A percentile compares a stretch with the other conserved stretches of the same genome.
Conservation (phyloP, 2,797 vertebrate species). For the Coracias cyanogaster region DNA sequence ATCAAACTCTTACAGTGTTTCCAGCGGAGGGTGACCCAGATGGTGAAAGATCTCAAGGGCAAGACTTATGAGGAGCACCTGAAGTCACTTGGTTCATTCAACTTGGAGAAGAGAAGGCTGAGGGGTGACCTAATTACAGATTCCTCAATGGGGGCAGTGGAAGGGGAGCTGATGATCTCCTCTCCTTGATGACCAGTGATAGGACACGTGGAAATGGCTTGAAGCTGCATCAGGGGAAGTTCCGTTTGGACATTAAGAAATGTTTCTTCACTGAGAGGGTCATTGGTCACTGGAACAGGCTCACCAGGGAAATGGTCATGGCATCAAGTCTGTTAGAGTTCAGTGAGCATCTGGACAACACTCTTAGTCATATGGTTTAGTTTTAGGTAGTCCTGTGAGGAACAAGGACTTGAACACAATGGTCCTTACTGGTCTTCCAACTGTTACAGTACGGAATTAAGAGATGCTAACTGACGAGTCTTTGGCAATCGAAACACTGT, state of each 20-base stretch:
- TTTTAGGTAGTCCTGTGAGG: not conserved
- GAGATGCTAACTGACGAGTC: not conserved
- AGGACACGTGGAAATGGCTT: fast-evolving
- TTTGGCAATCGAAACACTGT: not conserved
- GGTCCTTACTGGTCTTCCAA: not conserved
- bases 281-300: not conserved
- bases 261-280: not conserved
- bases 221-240: not conserved
- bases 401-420: not conserved
- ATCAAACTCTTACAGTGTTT: not conserved
- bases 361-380: not conserved
- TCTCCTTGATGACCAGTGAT: not conserved
- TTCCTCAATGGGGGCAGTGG: not conserved
- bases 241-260: not conserved
- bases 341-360: fast-evolving
- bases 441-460: not conserved
- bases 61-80: not conserved
- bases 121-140: not conserved
- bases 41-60: not conserved
- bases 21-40: not conserved
- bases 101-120: not conserved
- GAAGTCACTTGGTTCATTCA: not conserved
- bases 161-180: not conserved
- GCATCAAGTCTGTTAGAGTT: not conserved
- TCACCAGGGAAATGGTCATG: fast-evolving